Conservation (phyloP, 2,888 invertebrate species). For the Tiphia femorata region DNA sequence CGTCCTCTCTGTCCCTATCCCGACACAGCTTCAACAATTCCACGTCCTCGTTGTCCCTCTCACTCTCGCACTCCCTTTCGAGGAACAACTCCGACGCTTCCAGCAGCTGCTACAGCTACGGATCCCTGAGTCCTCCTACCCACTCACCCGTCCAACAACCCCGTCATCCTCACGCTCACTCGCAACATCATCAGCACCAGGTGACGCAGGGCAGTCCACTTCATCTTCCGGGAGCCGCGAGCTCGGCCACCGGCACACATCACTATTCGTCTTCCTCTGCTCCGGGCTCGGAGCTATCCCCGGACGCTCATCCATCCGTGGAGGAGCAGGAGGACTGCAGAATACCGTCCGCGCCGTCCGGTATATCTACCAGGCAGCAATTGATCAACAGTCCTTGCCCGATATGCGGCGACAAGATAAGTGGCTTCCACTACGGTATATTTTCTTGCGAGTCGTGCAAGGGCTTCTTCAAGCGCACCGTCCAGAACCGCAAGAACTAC, state of each 20-base stretch:
- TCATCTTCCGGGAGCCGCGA: constrained; percentile 60
- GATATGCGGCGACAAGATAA: constrained; percentile 95
- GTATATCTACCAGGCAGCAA: constrained; percentile 86
- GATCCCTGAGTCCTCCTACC: constrained; percentile 75
- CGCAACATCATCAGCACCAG: constrained; percentile 62
- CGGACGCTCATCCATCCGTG: constrained; percentile 47
- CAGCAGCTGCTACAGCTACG: constrained; percentile 89
- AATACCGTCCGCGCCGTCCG: constrained; percentile 75
- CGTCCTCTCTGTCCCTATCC: constrained; percentile 64
- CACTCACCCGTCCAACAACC: constrained; percentile 86
- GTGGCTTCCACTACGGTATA: constrained; percentile 97
- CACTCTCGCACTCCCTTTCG: constrained; percentile 85
- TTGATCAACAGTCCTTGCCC: constrained; percentile 94
- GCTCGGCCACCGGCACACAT: constrained; percentile 42
- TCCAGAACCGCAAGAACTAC: constrained; percentile 98
- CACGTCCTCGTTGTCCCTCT: constrained; percentile 69
- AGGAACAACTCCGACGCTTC: constrained; percentile 93
- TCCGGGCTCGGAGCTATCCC: constrained; percentile 53
- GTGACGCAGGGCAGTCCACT: constrained; percentile 70
- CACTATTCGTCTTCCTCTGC: constrained; percentile 48
- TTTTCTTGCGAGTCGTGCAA: constrained; percentile 98
- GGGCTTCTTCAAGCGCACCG: constrained; percentile 97
- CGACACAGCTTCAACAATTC: constrained; percentile 68
- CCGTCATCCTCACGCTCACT: constrained; percentile 71
- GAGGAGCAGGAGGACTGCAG: constrained; percentile 59